Evolutionary conservation across 1,140 invertebrate genomes (phyloP), one percentile per base, ranked within the genome.

Genomic region (Propsilocerus akamusi): DNA sequence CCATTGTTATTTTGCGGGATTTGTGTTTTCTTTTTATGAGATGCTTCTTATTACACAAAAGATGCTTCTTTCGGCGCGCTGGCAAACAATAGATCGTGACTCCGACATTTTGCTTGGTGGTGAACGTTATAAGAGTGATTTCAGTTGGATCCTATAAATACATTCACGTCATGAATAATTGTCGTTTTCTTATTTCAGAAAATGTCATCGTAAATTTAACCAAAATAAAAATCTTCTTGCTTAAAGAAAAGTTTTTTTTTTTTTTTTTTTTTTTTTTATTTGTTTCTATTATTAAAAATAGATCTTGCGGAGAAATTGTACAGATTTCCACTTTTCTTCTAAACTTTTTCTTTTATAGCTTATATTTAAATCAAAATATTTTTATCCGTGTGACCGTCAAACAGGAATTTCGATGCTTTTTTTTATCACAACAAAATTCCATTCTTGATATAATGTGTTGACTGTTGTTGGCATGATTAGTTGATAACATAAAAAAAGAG

Each of bases 261-360:
- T 10, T 20, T n/a, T n/a, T n/a, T n/a, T n/a, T n/a, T n/a, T n/a
- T n/a, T n/a, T n/a, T n/a, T n/a, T n/a, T n/a, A n/a, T n/a, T n/a
- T n/a, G n/a, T n/a, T n/a, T n/a, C n/a, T n/a, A n/a, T n/a, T 41
- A 41, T 41, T 41, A 41, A 41, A 41, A 41, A 41, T 41, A 41
- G 34, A 41, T n/a, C n/a, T n/a, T n/a, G n/a, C n/a, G n/a, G n/a
- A n/a, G n/a, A n/a, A n/a, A n/a, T n/a, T n/a, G n/a, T 17, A 17
- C 14, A 41, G 14, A 30, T 30, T n/a, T 41, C 34, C n/a, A 41
- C 34, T 41, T 41, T 7, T 8, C 5, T 10, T 30, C 34, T 17
- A 17, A 41, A 41, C 22, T 41, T 20, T 41, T 20, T 20, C 4
- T 41, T 37, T n/a, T 30, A 8, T 6, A 11, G n/a, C 28, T 30